phyloP scores from a whole-genome alignment of 2,888 invertebrate species.

The Dryocosmus kuriphilus region DNA sequence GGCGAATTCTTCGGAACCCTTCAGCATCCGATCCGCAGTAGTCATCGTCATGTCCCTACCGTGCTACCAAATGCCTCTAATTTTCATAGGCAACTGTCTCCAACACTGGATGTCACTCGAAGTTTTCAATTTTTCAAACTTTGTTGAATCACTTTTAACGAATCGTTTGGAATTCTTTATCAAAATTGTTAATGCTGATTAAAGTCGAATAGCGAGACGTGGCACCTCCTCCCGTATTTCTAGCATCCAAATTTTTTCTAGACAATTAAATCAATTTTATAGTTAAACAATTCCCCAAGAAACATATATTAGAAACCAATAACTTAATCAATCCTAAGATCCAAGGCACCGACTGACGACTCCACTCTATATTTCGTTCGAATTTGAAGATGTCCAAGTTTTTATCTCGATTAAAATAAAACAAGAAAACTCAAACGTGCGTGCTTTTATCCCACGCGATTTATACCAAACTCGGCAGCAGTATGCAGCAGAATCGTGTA shows the following conservation, averaged over 20 bases:
- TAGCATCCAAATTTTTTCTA: too few relatives aligned
- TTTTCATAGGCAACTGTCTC: not conserved
- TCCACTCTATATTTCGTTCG: not conserved
- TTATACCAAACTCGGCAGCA: constrained; percentile 32
- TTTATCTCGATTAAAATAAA: constrained; percentile 24
- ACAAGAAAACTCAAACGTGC: constrained; percentile 10
- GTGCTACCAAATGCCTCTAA: constrained; percentile 56
- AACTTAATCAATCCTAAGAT: not conserved
- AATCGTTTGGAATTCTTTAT: too few relatives aligned
- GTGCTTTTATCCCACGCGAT: constrained; percentile 35
- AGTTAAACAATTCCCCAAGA: too few relatives aligned
- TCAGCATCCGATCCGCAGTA: constrained; percentile 34
- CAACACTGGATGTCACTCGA: not conserved
- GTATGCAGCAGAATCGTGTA: constrained; percentile 33
- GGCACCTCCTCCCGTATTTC: too few relatives aligned
- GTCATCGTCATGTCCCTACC: constrained; percentile 64
- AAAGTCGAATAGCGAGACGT: too few relatives aligned
- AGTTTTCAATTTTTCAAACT: not conserved
- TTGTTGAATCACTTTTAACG: not conserved
- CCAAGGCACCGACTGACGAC: too few relatives aligned
- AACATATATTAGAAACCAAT: not conserved
- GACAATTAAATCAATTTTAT: too few relatives aligned
- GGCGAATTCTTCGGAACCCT: constrained; percentile 71
- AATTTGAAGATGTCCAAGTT: not conserved
- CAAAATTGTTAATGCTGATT: too few relatives aligned